phyloP scores from a whole-genome alignment of 2,113 vertebrate genomes.

The Setophaga kirtlandii region DNA sequence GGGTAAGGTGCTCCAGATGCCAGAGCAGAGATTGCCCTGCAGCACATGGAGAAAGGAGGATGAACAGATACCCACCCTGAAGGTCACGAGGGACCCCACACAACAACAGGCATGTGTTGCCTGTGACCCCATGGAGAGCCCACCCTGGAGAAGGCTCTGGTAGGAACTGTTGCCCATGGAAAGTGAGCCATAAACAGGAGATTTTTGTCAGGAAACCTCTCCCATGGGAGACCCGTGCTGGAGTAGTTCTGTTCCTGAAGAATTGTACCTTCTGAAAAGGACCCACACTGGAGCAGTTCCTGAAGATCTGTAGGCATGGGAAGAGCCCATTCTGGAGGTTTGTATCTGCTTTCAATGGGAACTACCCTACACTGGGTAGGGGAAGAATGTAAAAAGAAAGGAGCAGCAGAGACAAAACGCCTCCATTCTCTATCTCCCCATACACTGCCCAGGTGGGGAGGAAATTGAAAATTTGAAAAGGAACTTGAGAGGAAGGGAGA shows the following conservation, averaged over 20 bases:
- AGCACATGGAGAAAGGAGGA: accelerated
- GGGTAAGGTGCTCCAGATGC: accelerated
- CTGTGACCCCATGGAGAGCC: neutral
- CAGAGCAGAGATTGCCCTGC: neutral
- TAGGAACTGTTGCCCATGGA: neutral
- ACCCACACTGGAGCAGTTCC: neutral
- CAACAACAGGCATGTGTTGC: too few species aligned
- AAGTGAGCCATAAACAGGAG: neutral
- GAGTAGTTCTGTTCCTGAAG: neutral
- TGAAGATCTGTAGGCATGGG: neutral
- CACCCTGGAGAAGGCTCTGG: neutral
- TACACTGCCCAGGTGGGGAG: neutral
- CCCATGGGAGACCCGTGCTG: accelerated
- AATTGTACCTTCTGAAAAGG: neutral
- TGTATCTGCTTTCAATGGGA: neutral
- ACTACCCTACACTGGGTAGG: neutral
- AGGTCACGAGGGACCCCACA: neutral
- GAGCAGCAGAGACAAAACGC: neutral
- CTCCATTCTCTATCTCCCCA: neutral
- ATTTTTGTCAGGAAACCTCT: neutral
- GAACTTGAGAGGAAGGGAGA: neutral
- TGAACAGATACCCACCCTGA: neutral
- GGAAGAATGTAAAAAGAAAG: neutral
- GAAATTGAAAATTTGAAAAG: neutral
- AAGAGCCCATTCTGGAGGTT: neutral